Percentiles rank a stretch among this genome's conserved stretches.
Conservation (phyloP, 2,797 vertebrate genomes). For the Mormyrus hasselquistii region DNA sequence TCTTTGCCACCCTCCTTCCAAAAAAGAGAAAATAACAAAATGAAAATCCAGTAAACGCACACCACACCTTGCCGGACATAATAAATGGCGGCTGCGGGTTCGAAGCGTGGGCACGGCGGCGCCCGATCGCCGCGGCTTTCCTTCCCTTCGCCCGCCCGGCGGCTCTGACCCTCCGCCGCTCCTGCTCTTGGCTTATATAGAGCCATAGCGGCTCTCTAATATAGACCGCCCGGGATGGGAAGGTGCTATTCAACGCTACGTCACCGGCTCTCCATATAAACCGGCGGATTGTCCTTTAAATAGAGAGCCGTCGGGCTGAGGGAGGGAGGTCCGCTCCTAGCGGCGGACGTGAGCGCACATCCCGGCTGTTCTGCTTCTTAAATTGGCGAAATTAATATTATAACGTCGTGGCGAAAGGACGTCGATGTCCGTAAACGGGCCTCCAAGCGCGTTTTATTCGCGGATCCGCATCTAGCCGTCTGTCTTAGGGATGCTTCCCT, state of each 20-base stretch:
- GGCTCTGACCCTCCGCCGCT: slow-evolving; percentile 86
- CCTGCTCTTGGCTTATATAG: slow-evolving; percentile 88
- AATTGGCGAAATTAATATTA: neutral
- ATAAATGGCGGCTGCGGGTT: neutral
- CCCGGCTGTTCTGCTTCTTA: neutral
- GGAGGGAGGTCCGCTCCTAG: slow-evolving; percentile 60
- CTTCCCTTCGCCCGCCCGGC: slow-evolving; percentile 55
- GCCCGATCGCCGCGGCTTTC: slow-evolving; percentile 59
- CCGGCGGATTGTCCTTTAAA: slow-evolving; percentile 86
- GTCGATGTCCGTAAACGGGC: neutral
- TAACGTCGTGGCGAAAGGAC: neutral
- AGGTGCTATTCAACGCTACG: slow-evolving; percentile 91
- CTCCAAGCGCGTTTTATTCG: neutral
- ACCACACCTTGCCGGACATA: neutral
- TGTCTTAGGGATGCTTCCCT: neutral
- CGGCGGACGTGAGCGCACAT: slow-evolving; percentile 42
- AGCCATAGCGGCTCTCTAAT: slow-evolving; percentile 96
- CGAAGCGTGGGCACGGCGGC: neutral
- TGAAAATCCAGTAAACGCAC: neutral
- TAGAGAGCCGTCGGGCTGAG: slow-evolving; percentile 64
- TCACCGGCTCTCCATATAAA: slow-evolving; percentile 93
- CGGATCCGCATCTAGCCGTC: neutral
- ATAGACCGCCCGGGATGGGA: slow-evolving; percentile 96
- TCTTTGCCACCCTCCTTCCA: neutral
- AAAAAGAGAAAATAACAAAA: neutral